Conservation (phyloP, 2,797 vertebrate species). For the Prionace glauca region DNA sequence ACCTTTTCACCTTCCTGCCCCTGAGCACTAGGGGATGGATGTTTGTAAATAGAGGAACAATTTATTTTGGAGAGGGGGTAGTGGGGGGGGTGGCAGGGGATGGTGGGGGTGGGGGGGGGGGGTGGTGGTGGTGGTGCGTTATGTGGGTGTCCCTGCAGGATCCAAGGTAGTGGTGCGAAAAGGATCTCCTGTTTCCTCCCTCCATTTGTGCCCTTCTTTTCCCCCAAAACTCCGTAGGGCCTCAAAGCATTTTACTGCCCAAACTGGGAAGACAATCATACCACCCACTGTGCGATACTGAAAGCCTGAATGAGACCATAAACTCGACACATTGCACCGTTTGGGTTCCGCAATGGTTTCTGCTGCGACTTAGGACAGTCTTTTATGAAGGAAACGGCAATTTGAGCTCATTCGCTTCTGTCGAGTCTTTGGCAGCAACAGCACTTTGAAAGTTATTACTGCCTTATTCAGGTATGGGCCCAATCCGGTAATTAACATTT, state of each 20-base stretch:
- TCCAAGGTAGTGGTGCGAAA: not conserved
- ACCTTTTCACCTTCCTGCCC: conserved; percentile 16
- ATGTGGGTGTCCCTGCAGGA: not conserved
- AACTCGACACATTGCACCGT: not conserved
- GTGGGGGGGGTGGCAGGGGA: no score
- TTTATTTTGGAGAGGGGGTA: not conserved
- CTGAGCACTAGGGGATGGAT: not conserved
- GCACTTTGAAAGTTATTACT: not conserved
- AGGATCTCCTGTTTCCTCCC: conserved; percentile 25
- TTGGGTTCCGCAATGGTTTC: not conserved
- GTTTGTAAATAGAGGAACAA: not conserved
- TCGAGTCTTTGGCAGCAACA: not conserved
- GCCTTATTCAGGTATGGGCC: not conserved
- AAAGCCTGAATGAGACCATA: conserved; percentile 16
- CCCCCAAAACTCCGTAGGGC: not conserved
- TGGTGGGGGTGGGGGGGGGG: no score
- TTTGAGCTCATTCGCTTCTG: not conserved
- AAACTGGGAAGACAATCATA: not conserved
- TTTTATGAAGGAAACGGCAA: not conserved
- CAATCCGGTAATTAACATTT: conserved; percentile 18
- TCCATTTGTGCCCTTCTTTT: not conserved
- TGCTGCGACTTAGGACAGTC: not conserved
- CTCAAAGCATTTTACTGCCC: conserved; percentile 18
- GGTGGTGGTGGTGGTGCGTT: no score
- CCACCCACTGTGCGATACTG: not conserved